Evolutionary conservation across 2,113 vertebrate species (phyloP).

Genomic region (Upupa epops): DNA sequence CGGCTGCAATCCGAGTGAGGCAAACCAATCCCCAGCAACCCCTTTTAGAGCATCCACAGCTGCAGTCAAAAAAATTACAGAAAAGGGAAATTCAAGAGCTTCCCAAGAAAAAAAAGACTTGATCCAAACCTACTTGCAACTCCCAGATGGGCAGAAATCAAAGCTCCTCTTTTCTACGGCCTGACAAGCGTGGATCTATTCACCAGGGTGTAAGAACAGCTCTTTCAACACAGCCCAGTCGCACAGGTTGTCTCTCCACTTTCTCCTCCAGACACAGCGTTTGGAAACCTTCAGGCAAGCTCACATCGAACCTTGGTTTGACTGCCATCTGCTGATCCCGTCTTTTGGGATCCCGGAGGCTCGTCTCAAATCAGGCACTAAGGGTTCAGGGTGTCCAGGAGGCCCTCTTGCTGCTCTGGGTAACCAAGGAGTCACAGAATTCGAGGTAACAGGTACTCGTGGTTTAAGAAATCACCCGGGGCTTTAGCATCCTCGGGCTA

Average conservation of each 20-base stretch:
- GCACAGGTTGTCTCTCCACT: neutral
- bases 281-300: neutral
- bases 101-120: neutral
- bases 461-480: neutral
- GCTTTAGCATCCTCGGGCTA: neutral
- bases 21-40: neutral
- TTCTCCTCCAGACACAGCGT: neutral
- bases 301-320: conserved; percentile 65
- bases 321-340: conserved; percentile 74
- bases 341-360: neutral
- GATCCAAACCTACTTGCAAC: neutral
- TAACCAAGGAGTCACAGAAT: neutral
- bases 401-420: neutral
- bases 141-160: neutral
- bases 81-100: neutral
- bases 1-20: neutral
- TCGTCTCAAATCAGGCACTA: neutral
- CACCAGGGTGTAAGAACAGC: neutral
- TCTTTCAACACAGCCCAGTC: neutral
- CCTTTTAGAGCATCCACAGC: neutral
- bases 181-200: neutral
- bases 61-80: neutral
- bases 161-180: neutral
- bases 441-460: neutral
- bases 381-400: neutral